Conservation (phyloP, 2,888 invertebrate species). For the Harmothoe impar region DNA sequence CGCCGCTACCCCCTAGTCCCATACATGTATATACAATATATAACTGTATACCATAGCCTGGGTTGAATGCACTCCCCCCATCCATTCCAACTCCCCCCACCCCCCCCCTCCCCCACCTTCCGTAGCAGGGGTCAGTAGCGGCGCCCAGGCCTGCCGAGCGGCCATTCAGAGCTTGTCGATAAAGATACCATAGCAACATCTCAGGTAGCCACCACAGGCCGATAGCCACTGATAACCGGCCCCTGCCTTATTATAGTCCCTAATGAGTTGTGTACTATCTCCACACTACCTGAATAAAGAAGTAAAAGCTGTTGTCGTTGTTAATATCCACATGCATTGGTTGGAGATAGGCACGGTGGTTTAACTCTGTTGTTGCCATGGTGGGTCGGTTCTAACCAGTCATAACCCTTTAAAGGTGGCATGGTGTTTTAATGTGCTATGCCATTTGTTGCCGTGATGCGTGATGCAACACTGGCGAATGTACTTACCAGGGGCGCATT, state of each 20-base stretch:
- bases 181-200: conserved; percentile 45
- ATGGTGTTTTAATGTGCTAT: no score
- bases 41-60: not conserved
- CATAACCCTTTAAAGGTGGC: not conserved
- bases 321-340: not conserved
- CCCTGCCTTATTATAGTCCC: conserved; percentile 7
- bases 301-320: conserved; percentile 7
- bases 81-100: not conserved
- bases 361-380: no score
- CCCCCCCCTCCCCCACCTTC: not conserved
- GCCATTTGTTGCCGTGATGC: no score
- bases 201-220: conserved; percentile 10
- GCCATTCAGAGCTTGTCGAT: conserved; percentile 37
- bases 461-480: no score
- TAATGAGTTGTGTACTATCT: conserved; percentile 42
- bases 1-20: no score
- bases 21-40: no score
- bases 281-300: not conserved
- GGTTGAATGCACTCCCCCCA: not conserved
- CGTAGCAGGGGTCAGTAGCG: not conserved
- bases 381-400: not conserved
- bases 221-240: conserved; percentile 26
- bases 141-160: not conserved
- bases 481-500: no score
- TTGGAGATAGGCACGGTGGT: no score